Conservation (phyloP, 2,797 vertebrate genomes). For the Taeniopygia guttata region DNA sequence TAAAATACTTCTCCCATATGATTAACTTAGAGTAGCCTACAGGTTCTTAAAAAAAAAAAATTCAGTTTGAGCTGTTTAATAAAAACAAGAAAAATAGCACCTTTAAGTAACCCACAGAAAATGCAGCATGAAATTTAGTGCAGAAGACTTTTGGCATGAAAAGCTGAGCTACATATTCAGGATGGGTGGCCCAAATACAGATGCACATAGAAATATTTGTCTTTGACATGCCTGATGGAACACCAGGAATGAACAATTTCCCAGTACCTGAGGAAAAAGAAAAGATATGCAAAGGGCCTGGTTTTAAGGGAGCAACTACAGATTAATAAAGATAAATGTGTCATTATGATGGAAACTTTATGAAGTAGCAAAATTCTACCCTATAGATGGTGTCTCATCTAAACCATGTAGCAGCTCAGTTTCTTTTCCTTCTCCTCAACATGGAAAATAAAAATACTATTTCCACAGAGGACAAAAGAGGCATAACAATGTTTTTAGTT, state of each 20-base stretch:
- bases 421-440: neutral
- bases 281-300: neutral
- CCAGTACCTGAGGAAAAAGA: neutral
- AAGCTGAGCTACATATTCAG: conserved; percentile 1
- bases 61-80: neutral
- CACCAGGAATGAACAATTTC: conserved; percentile 49
- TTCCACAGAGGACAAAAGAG: neutral
- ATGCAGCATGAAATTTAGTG: conserved; percentile 26
- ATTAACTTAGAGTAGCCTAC: neutral
- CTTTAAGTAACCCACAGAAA: conserved; percentile 29
- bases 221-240: conserved; percentile 49
- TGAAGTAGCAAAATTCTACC: neutral
- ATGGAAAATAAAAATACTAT: neutral
- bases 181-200: conserved; percentile 54
- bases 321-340: neutral
- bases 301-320: conserved; percentile 12
- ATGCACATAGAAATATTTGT: conserved; percentile 60
- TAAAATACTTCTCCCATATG: neutral
- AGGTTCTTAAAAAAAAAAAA: neutral
- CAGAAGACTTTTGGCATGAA: conserved; percentile 20
- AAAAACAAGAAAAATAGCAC: neutral
- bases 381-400: neutral
- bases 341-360: neutral
- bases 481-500: neutral
- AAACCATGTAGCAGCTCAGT: neutral